phyloP scores from a whole-genome alignment of 2,797 vertebrate genomes.

The Selene dorsalis region DNA sequence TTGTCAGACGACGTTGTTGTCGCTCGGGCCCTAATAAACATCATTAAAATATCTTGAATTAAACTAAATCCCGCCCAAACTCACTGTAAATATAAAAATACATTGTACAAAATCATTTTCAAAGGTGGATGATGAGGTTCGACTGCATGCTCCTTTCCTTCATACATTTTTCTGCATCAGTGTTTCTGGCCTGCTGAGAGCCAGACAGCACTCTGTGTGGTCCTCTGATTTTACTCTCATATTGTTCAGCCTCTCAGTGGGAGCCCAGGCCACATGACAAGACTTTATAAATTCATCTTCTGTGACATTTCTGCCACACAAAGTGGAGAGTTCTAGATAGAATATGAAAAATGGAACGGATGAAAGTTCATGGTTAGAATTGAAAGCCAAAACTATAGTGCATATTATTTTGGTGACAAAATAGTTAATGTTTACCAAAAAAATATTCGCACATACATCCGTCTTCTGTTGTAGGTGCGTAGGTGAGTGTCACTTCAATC shows the following conservation, averaged over 20 bases:
- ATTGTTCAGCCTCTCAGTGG: constrained; percentile 23
- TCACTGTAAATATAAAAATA: background rate
- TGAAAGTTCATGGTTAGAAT: constrained; percentile 8
- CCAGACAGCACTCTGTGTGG: constrained; percentile 24
- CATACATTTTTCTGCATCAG: background rate
- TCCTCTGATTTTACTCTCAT: constrained; percentile 41
- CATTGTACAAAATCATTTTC: background rate
- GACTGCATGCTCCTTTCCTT: constrained; percentile 1
- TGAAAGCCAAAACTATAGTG: background rate
- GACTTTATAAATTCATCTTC: constrained; percentile 11
- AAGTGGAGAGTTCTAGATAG: constrained; percentile 2
- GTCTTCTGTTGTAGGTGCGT: too few species aligned
- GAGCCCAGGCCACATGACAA: constrained; percentile 9
- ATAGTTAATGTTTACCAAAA: too few species aligned
- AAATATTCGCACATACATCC: too few species aligned
- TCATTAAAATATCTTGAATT: background rate
- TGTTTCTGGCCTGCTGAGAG: constrained; percentile 28
- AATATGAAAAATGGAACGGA: constrained; percentile 7
- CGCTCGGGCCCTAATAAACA: too few species aligned
- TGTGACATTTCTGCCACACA: constrained; percentile 27
- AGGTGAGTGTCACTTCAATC: too few species aligned
- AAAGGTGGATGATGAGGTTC: background rate
- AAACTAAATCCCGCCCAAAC: background rate
- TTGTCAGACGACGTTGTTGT: too few species aligned
- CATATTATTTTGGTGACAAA: background rate